Percentiles rank a stretch among this genome's conserved stretches.
Evolutionary conservation across 2,888 invertebrate genomes (phyloP).

Genomic region (Tridacna crocea): DNA sequence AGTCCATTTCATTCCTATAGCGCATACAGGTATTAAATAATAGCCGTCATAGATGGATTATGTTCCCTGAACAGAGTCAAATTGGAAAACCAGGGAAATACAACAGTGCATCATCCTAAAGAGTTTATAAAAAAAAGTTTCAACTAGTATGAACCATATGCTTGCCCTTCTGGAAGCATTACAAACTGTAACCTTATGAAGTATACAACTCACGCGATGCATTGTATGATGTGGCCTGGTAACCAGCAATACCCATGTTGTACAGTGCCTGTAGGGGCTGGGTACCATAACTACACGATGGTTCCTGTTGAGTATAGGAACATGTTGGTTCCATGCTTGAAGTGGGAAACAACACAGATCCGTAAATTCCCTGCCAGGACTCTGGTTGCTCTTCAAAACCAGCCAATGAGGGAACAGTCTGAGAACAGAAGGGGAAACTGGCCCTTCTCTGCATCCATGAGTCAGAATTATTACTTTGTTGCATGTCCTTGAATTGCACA

Average conservation of each 20-base stretch:
- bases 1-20: too few species aligned
- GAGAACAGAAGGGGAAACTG: constrained; percentile 54
- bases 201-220: constrained; percentile 19
- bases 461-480: constrained; percentile 1
- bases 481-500: constrained; percentile 2
- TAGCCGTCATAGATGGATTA: too few species aligned
- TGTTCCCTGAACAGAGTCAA: too few species aligned
- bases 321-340: constrained; percentile 20
- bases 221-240: constrained; percentile 27
- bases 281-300: constrained; percentile 13
- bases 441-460: constrained; percentile 34
- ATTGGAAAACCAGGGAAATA: too few species aligned
- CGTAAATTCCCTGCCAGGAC: constrained; percentile 52
- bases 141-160: too few species aligned
- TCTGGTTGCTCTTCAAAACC: constrained; percentile 35
- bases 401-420: constrained; percentile 34
- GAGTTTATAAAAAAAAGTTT: too few species aligned
- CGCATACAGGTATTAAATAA: too few species aligned
- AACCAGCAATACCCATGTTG: constrained; percentile 29
- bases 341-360: constrained; percentile 56
- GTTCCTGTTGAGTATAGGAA: not conserved
- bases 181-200: not conserved
- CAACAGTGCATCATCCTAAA: too few species aligned
- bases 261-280: constrained; percentile 30
- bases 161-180: too few species aligned